Evolutionary conservation across 2,797 vertebrate species (phyloP).

Genomic region (Sebastes diaconus): DNA sequence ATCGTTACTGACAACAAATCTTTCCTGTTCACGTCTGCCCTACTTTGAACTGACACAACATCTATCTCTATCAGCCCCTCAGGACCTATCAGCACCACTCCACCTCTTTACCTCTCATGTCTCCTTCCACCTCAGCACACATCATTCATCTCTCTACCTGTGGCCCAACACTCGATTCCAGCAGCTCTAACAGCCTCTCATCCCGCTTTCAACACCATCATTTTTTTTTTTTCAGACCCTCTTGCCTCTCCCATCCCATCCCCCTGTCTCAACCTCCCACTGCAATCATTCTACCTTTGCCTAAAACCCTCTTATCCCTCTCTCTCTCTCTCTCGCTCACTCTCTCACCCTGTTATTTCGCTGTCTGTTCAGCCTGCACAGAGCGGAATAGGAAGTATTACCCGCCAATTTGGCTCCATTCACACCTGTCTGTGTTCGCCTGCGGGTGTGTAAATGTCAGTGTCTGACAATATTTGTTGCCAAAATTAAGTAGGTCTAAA

Average conservation of each 20-base stretch:
- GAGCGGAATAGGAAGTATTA: conserved; percentile 53
- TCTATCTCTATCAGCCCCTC: conserved; percentile 66
- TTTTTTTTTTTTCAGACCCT: conserved; percentile 50
- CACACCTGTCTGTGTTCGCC: conserved; percentile 46
- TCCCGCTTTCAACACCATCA: conserved; percentile 70
- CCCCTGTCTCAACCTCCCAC: conserved; percentile 52
- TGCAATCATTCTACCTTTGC: conserved; percentile 60
- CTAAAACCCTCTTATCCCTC: conserved; percentile 68
- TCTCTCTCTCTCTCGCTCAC: conserved; percentile 16
- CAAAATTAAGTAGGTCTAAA: background rate
- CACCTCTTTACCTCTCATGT: conserved; percentile 62
- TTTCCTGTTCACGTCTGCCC: conserved; percentile 43
- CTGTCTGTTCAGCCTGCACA: conserved; percentile 27
- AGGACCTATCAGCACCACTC: conserved; percentile 69
- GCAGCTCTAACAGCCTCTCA: conserved; percentile 72
- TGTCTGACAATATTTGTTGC: conserved; percentile 1
- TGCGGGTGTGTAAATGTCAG: conserved; percentile 21
- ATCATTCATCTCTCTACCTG: conserved; percentile 75
- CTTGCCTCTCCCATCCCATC: conserved; percentile 31
- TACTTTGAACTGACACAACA: conserved; percentile 69
- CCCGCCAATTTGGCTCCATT: conserved; percentile 67
- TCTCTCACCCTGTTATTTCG: conserved; percentile 56
- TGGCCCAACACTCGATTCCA: conserved; percentile 58
- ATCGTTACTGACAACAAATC: conserved; percentile 47
- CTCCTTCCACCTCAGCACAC: conserved; percentile 62